Percentiles rank a stretch among this genome's conserved stretches.
Conservation (phyloP, 2,797 vertebrate genomes). For the Zonotrichia albicollis region DNA sequence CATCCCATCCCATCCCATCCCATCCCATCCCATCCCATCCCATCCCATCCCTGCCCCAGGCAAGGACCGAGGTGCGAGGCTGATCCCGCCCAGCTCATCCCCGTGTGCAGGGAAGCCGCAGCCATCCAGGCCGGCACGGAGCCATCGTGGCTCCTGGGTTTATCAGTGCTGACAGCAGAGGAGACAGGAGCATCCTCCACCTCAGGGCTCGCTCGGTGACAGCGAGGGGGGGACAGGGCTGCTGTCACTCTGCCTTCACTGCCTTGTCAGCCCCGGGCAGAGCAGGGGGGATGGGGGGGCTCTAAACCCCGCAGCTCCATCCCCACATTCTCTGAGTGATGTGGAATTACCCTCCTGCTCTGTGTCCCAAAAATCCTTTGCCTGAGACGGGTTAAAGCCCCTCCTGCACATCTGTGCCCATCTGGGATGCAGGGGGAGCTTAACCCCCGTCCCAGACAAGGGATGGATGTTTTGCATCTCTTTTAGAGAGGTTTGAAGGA, state of each 20-base stretch:
- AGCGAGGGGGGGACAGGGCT: neutral
- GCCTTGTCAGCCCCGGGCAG: neutral
- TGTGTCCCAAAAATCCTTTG: neutral
- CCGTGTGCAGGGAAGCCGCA: neutral
- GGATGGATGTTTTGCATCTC: neutral
- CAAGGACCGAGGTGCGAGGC: rapidly evolving
- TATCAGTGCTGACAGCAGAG: neutral
- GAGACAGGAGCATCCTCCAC: neutral
- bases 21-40: too few relatives aligned
- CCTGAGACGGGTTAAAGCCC: neutral
- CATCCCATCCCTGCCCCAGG: neutral
- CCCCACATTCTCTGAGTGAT: rapidly evolving
- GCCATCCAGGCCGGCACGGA: neutral
- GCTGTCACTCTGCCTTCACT: conserved; percentile 1
- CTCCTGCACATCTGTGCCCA: neutral
- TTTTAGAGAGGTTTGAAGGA: neutral
- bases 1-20: too few relatives aligned
- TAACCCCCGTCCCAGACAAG: rapidly evolving
- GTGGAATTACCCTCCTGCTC: too few relatives aligned
- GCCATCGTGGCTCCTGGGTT: neutral
- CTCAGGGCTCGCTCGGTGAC: neutral
- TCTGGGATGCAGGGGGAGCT: neutral
- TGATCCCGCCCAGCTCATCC: neutral
- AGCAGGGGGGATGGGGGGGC: neutral
- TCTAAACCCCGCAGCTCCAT: neutral